These are phyloP conservation scores for Indri indri DNA, from an alignment of 2,113 vertebrate species.

Conservation along the genomic window DNA sequence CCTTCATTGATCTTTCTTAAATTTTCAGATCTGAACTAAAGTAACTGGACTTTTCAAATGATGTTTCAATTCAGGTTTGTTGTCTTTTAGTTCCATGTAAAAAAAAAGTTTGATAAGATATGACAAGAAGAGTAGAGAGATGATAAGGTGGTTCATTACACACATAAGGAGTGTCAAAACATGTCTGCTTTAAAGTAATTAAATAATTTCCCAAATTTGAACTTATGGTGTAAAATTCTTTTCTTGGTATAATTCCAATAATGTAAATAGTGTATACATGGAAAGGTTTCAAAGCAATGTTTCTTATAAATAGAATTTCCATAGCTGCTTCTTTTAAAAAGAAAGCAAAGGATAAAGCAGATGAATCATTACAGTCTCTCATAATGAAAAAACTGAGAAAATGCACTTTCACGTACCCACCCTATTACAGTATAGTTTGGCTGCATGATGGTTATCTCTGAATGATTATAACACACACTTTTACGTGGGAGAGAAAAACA, in stretches of 20 bases:
- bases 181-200: slow-evolving; percentile 20
- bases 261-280: not conserved
- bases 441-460: not conserved
- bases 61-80: not conserved
- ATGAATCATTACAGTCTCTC: not conserved
- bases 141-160: not conserved
- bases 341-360: not conserved
- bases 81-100: slow-evolving; percentile 1
- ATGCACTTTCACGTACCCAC: not conserved
- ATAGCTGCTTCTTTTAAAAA: not conserved
- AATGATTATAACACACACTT: slow-evolving; percentile 33
- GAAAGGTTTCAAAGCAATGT: not conserved
- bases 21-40: not conserved
- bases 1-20: not conserved
- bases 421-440: not conserved
- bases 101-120: not conserved
- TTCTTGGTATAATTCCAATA: slow-evolving; percentile 16
- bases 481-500: slow-evolving; percentile 20
- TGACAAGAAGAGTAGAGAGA: not conserved
- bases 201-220: not conserved
- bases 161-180: not conserved
- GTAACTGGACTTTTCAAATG: slow-evolving; percentile 14
- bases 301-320: slow-evolving; percentile 3
- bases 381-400: not conserved
- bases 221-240: not conserved